phyloP scores from a whole-genome alignment of 2,113 vertebrate species.

The Nothocercus julius region DNA sequence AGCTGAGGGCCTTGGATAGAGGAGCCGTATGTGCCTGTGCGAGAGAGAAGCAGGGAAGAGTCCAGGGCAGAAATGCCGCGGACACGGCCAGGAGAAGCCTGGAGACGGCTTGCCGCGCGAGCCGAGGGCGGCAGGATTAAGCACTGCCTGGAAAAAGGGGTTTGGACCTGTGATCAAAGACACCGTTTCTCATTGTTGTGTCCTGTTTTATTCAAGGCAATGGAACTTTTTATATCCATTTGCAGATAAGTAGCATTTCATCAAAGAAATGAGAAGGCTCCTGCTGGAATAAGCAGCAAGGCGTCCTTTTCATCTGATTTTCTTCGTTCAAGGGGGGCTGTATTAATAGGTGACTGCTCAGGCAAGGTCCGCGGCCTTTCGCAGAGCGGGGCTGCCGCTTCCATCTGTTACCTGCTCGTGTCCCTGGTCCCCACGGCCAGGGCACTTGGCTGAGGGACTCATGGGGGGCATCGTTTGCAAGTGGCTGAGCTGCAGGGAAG shows the following conservation, averaged over 20 bases:
- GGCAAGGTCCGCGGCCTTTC: background rate
- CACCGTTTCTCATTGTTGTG: background rate
- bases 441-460: background rate
- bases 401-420: background rate
- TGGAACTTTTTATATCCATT: background rate
- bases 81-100: rapidly evolving
- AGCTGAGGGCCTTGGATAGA: rapidly evolving
- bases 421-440: background rate
- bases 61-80: background rate
- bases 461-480: slow-evolving; percentile 2
- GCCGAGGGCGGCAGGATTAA: background rate
- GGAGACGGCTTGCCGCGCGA: background rate
- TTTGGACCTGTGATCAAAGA: background rate
- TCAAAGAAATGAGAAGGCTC: background rate
- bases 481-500: background rate
- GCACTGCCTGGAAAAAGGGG: background rate
- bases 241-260: background rate
- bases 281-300: background rate
- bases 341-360: background rate
- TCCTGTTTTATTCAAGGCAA: background rate
- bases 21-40: background rate
- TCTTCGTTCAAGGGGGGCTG: background rate
- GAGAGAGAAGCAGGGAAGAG: background rate
- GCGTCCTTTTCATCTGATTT: background rate
- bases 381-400: background rate